Conservation (phyloP, 2,797 vertebrate genomes). For the Gastrophryne carolinensis region DNA sequence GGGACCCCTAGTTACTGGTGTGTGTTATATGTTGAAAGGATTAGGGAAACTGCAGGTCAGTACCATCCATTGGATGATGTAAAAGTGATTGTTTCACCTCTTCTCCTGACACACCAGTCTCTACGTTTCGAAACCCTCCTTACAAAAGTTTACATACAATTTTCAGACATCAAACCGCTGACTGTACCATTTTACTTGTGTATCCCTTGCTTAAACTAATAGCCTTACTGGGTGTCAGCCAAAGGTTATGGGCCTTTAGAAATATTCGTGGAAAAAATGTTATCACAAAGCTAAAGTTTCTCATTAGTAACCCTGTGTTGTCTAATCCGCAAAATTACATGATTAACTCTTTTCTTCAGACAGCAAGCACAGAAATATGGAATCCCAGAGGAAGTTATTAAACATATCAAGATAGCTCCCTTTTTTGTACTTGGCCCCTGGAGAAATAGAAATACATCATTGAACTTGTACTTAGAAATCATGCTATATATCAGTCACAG, state of each 20-base stretch:
- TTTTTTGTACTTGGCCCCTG: constrained; percentile 72
- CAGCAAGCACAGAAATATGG: constrained; percentile 63
- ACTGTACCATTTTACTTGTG: constrained; percentile 75
- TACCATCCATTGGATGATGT: constrained; percentile 65
- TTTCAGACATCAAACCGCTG: constrained; percentile 74
- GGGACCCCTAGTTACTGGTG: constrained; percentile 71
- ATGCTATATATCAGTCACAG: constrained; percentile 72
- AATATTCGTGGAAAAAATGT: constrained; percentile 93
- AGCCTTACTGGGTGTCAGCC: constrained; percentile 93
- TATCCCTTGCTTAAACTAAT: constrained; percentile 90
- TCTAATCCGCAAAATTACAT: constrained; percentile 79
- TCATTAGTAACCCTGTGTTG: constrained; percentile 92
- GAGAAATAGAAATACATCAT: constrained; percentile 77
- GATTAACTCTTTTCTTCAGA: constrained; percentile 78
- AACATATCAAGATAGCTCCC: constrained; percentile 77
- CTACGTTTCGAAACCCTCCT: constrained; percentile 61
- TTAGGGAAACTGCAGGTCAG: constrained; percentile 50
- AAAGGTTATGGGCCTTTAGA: constrained; percentile 93
- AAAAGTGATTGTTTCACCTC: constrained; percentile 60
- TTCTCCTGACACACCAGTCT: constrained; percentile 53
- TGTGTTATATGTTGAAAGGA: constrained; percentile 64
- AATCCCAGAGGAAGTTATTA: constrained; percentile 83
- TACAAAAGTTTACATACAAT: constrained; percentile 63
- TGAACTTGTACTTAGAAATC: constrained; percentile 73
- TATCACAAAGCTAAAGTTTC: constrained; percentile 86